Base-by-base conservation (phyloP, 2,113 vertebrate species). In the Pachyramphus minor region DNA sequence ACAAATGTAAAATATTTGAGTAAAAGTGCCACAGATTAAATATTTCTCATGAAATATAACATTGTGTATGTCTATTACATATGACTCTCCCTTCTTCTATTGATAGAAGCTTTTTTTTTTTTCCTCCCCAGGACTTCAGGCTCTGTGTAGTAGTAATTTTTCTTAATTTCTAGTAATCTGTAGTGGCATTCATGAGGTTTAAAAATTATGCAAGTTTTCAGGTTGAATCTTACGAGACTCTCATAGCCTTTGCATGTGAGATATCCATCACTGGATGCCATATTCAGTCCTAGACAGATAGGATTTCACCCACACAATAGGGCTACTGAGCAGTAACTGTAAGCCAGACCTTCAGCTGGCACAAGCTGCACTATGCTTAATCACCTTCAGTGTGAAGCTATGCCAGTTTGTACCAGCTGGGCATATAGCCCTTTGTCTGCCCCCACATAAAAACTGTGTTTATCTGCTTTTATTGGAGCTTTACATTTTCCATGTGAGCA, bases 401-500 rank as follows among this genome's bases (percentile, higher is more conserved):
- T 93, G 95, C 92, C 93, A 96, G 93, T 93, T 90, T 78, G 67
- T 78, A 94, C 83, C 95, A 97, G 96, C 90, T 97, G 93, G 92
- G 90, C 91, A 95, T 74, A 87, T 75, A 96, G 85, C 92, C 91
- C 85, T 96, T 96, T 95, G 90, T 94, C 94, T 96, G 84, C 84
- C 89, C 94, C 87, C 83, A 33, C 82, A 86, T 93, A 90, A 96
- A 96, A 96, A 90, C 56, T 76, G n/a, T 91, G 47, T 96, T 96
- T 96, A 64, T 96, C 83, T 86, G 72, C 72, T 89, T 96, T 93
- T 96, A 88, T 80, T 88, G 85, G 83, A 91, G 90, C 87, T 92
- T 96, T 94, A 78, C 44, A 8, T 94, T 90, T 93, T 96, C 79
- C 44, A 42, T 86, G 75, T 74, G 28, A 93, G 47, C 72, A 71